Evolutionary conservation across 2,113 vertebrate species (phyloP).

Genomic region (Myotis yumanensis): DNA sequence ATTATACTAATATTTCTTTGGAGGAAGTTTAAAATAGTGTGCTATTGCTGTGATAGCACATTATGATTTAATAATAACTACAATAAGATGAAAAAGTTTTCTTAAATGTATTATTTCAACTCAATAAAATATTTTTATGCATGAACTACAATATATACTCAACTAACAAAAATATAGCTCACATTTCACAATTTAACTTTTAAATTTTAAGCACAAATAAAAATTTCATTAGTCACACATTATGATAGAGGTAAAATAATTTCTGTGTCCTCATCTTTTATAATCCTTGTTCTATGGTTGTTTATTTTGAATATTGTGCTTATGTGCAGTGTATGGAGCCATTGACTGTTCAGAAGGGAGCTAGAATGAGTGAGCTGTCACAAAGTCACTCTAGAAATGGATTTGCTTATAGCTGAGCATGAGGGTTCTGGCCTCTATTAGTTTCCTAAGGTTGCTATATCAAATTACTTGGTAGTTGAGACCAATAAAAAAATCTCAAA

Average conservation of each 20-base stretch:
- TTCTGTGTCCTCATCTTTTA: background rate
- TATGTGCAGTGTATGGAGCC: background rate
- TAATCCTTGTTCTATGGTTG: background rate
- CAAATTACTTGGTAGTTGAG: background rate
- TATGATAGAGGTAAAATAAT: background rate
- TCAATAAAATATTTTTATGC: background rate
- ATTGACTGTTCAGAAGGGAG: background rate
- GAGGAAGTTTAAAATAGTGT: background rate
- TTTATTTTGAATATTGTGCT: background rate
- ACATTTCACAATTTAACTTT: background rate
- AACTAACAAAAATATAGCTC: background rate
- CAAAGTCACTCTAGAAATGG: background rate
- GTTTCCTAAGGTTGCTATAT: background rate
- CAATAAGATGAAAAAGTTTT: background rate
- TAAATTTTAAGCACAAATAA: constrained; percentile 19
- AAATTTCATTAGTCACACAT: background rate
- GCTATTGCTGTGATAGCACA: background rate
- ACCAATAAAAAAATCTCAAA: background rate
- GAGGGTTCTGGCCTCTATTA: background rate
- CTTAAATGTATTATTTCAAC: background rate
- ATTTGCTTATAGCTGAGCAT: background rate
- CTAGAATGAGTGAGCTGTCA: background rate
- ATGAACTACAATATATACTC: background rate
- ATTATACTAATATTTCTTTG: background rate
- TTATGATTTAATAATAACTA: constrained; percentile 14